Evolutionary conservation across 2,888 invertebrate genomes (phyloP).

Genomic region (Heliconius cydno): DNA sequence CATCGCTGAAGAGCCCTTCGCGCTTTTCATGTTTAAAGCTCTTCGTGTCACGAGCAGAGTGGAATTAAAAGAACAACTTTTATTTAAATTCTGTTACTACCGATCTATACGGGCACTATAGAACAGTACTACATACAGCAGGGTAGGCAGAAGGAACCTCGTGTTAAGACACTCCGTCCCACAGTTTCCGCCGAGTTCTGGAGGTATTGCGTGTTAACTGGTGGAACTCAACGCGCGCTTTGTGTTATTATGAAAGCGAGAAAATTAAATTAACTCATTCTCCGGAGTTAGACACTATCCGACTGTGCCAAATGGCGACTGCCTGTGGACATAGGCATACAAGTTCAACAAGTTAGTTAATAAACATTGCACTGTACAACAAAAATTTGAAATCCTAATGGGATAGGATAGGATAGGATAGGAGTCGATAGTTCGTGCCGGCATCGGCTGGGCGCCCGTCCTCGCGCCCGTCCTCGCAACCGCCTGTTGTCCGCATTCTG

Average conservation of each 20-base stretch:
- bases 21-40: constrained; percentile 29
- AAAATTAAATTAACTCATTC: no score
- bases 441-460: no score
- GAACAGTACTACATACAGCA: background rate
- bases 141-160: background rate
- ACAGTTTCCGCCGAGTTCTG: background rate
- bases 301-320: no score
- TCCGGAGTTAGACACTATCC: no score
- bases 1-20: constrained; percentile 28
- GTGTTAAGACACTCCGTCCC: background rate
- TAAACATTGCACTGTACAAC: background rate
- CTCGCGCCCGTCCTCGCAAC: no score
- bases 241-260: no score
- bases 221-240: background rate
- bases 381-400: background rate
- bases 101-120: background rate
- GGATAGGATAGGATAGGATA: background rate
- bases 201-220: background rate
- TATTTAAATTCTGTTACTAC: background rate
- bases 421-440: background rate
- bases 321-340: no score
- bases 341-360: no score
- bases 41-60: constrained; percentile 8
- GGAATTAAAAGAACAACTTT: constrained; percentile 23
- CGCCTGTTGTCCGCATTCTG: no score